Conservation (phyloP, 2,888 invertebrate genomes). For the Ochlodes sylvanus region DNA sequence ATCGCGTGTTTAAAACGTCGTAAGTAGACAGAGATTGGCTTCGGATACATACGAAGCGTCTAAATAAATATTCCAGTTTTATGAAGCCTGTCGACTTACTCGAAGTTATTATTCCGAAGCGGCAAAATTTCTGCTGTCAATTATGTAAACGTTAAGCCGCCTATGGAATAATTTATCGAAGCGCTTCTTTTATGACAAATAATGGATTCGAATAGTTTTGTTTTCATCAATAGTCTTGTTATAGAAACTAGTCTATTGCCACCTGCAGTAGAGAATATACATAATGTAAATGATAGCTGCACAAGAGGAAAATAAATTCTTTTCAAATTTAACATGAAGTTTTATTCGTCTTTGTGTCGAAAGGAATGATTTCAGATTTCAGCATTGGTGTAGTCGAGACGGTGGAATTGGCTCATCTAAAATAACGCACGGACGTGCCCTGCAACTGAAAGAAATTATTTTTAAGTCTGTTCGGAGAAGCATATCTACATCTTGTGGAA, state of each 20-base stretch:
- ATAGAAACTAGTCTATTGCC: too few relatives aligned
- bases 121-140: too few relatives aligned
- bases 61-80: background rate
- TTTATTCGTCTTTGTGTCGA: conserved; percentile 52
- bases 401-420: conserved; percentile 70
- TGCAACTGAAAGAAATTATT: conserved; percentile 73
- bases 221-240: too few relatives aligned
- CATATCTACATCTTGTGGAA: conserved; percentile 1
- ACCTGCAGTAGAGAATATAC: too few relatives aligned
- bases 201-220: too few relatives aligned
- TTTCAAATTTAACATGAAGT: conserved; percentile 42
- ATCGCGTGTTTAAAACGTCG: background rate
- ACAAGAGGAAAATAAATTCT: conserved; percentile 25
- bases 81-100: background rate
- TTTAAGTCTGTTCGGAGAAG: conserved; percentile 52
- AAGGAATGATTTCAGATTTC: conserved; percentile 62
- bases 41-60: background rate
- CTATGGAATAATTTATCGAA: too few relatives aligned
- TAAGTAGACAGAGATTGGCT: background rate
- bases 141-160: too few relatives aligned
- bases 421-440: conserved; percentile 77
- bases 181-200: conserved; percentile 10
- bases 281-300: too few relatives aligned
- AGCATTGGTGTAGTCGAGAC: conserved; percentile 61
- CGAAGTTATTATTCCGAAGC: background rate